Base-by-base conservation (phyloP, 1,140 invertebrate species). In the Idris sp. region DNA sequence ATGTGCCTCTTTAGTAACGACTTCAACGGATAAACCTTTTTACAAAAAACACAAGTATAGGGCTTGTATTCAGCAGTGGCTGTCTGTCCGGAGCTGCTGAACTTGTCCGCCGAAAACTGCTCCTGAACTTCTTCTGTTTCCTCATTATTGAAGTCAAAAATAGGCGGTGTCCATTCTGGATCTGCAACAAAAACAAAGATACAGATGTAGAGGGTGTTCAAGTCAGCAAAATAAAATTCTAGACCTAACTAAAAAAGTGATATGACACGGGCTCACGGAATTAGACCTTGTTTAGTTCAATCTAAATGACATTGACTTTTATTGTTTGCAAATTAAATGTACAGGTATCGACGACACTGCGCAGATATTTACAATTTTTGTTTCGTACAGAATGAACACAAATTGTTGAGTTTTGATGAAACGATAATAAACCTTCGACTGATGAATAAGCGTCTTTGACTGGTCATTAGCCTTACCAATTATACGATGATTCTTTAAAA, bases 1-100 rank as follows among this genome's bases (percentile, higher is more conserved):
- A 87, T 74, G 54, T 89, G 88, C 4, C 85, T 76, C 14, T 85
- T 86, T 0, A 89, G 69, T 11, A 86, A 69, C 2, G 81, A 85
- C 51, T 83, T 87, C 15, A 83, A 59, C 0, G 75, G 76, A 53
- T 87, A 89, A 8, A 78, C 67, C 13, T 85, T 84, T 40, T 81
- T 85, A 54, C 88, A 89, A 59, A 82, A 82, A 0, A 78, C 71
- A 54, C 88, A 89, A 2, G 46, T 25, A 35, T 84, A 67, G 0
- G 69, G 74, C 28, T 81, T 84, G 41, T 80, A 38, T 1, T 61
- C 53, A 4, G 35, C 54, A 13, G 28, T 7, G n/a, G 8, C 15
- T 41, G 56, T 30, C 8, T n/a, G n/a, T n/a, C n/a, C n/a, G n/a
- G 22, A 7, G 25, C 43, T 43, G 1, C 10, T 36, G 54, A 74